Evolutionary conservation across 2,888 invertebrate genomes (phyloP), one percentile per base, ranked within the genome.

Genomic region (Crepidodera aurea): DNA sequence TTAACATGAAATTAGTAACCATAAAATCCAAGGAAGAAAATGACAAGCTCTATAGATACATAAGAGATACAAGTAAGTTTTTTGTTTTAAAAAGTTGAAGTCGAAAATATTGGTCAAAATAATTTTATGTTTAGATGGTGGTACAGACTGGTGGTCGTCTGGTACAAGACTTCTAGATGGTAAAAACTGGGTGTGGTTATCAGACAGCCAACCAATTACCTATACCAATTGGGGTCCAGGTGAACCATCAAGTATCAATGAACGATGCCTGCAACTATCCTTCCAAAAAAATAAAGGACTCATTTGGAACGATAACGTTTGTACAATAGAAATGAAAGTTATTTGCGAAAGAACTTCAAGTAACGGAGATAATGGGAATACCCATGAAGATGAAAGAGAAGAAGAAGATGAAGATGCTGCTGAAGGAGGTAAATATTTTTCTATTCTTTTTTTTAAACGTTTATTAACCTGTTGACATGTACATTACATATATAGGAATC

Each of bases 171-270:
- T 64, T 27, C 15, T 64, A n/a, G 56, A 64, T 48, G 60, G 60
- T 2, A 44, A 16, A 42, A 40, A 42, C 18, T 64, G 64, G 64
- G 15, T 64, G 1, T 64, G 64, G 64, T 46, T 60, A 19, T 19
- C 60, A 1, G 46, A 29, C 1, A 39, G 48, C 13, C n/a, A 42
- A 13, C 39, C 51, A n/a, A 19, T 64, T 0, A 44, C 29, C 10
- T 64, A 56, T 37, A 64, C 64, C 5, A 64, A 64, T 29, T 64
- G 64, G 64, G 50, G 39, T 3, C 29, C 22, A 1, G 56, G 56
- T 1, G 34, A 64, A 42, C 64, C 64, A n/a, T 42, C 54, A 18
- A 56, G 32, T 12, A 3, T 13, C 2, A 42, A 55, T 5, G 56
- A 60, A 15, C 51, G 22, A 12, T 64, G 64, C 16, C n/a, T 64